phyloP scores from a whole-genome alignment of 2,113 vertebrate genomes.

The Ellobius talpinus region DNA sequence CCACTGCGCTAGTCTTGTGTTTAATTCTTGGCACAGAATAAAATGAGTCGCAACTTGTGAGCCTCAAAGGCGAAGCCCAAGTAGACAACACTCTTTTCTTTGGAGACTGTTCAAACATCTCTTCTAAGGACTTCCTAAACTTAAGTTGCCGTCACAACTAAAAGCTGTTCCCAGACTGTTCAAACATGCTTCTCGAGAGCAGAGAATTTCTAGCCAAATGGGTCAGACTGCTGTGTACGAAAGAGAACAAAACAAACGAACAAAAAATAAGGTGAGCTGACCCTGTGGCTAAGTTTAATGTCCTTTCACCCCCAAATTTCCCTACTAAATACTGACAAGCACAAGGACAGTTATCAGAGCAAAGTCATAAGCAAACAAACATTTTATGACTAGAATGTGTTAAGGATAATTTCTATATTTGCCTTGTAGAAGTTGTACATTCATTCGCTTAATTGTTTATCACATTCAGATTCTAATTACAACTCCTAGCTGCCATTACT shows the following conservation, averaged over 20 bases:
- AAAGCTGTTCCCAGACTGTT: slow-evolving; percentile 51
- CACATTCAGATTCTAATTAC: background rate
- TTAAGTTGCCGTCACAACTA: slow-evolving; percentile 48
- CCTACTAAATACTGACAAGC: slow-evolving; percentile 2
- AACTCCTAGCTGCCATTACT: background rate
- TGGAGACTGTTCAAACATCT: slow-evolving; percentile 55
- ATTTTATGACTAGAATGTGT: slow-evolving; percentile 11
- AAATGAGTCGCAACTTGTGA: slow-evolving; percentile 50
- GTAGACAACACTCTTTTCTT: background rate
- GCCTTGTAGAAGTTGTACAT: background rate
- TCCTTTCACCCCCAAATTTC: slow-evolving; percentile 15
- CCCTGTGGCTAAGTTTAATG: background rate
- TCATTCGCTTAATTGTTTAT: slow-evolving; percentile 40
- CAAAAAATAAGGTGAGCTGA: slow-evolving; percentile 49
- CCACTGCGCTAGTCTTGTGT: background rate
- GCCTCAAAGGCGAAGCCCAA: slow-evolving; percentile 25
- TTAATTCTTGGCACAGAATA: slow-evolving; percentile 50
- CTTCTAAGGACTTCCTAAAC: slow-evolving; percentile 55
- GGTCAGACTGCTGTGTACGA: background rate
- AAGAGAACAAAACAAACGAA: background rate
- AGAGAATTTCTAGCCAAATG: slow-evolving; percentile 4
- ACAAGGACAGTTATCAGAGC: slow-evolving; percentile 24
- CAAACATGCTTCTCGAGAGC: background rate
- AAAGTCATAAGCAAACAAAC: background rate
- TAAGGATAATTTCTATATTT: background rate